A percentile compares a stretch with the other conserved stretches of the same genome.
Evolutionary conservation across 1,140 invertebrate species (phyloP).

Genomic region (Ceratoteleas bidentatus): DNA sequence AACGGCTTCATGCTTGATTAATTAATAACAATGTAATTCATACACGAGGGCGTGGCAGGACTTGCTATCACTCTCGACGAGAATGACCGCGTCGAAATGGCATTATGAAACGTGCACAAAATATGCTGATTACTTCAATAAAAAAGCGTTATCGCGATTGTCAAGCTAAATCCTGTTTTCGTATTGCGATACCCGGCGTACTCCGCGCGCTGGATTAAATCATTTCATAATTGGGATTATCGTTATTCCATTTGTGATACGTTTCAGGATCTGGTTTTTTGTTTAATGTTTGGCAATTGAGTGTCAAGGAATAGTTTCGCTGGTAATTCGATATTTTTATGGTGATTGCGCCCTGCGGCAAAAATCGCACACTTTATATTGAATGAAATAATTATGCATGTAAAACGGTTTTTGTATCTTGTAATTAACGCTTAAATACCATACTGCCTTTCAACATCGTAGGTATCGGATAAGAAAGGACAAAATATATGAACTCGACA

Average conservation of each 20-base stretch:
- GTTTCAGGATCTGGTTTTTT: slow-evolving; percentile 49
- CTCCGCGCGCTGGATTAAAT: slow-evolving; percentile 44
- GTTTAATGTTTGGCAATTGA: slow-evolving; percentile 24
- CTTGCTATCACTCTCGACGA: slow-evolving; percentile 55
- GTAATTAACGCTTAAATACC: no score
- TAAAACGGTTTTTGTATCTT: slow-evolving; percentile 2
- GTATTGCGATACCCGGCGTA: slow-evolving; percentile 57
- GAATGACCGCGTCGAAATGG: slow-evolving; percentile 64
- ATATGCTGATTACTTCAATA: slow-evolving; percentile 65
- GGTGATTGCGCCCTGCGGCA: background rate
- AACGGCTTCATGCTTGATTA: slow-evolving; percentile 65
- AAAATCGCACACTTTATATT: slow-evolving; percentile 13
- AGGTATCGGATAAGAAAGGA: no score
- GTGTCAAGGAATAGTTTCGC: slow-evolving; percentile 34
- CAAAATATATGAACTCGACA: no score
- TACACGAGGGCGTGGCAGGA: slow-evolving; percentile 57
- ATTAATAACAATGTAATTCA: slow-evolving; percentile 68
- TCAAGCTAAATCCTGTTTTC: slow-evolving; percentile 64
- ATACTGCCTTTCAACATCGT: no score
- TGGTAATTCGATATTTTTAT: slow-evolving; percentile 51
- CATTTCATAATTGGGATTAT: slow-evolving; percentile 57
- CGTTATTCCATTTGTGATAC: slow-evolving; percentile 46
- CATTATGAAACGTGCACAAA: slow-evolving; percentile 63
- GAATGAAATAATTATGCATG: slow-evolving; percentile 1
- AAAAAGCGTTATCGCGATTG: slow-evolving; percentile 62